phyloP scores from a whole-genome alignment of 2,113 vertebrate species.

The Cettia cetti region DNA sequence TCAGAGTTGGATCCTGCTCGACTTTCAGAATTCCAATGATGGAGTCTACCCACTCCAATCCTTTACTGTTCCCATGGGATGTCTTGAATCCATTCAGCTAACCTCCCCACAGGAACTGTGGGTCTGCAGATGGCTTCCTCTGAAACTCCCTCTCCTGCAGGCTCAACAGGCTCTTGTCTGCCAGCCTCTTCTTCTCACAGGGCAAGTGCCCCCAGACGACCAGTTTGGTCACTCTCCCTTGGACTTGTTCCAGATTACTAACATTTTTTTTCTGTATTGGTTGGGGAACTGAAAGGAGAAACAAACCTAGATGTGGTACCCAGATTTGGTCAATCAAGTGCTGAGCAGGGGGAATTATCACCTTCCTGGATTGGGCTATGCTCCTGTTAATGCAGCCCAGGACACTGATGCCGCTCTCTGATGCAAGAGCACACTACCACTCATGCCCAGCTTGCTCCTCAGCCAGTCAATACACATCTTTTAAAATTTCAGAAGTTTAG shows the following conservation, averaged over 20 bases:
- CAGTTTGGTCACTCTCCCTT: not conserved
- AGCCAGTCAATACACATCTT: not conserved
- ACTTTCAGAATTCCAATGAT: not conserved
- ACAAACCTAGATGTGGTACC: not conserved
- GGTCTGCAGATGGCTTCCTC: not conserved
- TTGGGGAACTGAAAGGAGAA: not conserved
- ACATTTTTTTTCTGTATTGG: not conserved
- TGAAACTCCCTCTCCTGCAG: not conserved
- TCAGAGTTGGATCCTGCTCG: not conserved
- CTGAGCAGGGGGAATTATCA: not conserved
- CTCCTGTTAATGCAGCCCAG: not conserved
- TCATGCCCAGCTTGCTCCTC: not conserved
- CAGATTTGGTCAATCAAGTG: not conserved
- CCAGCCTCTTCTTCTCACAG: not conserved
- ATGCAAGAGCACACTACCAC: rapidly evolving
- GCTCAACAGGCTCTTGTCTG: too few relatives aligned
- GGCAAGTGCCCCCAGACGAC: not conserved
- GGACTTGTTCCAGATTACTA: not conserved
- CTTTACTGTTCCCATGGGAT: not conserved
- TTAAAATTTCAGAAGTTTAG: not conserved
- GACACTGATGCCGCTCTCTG: not conserved
- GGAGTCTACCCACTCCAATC: not conserved
- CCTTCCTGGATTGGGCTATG: not conserved
- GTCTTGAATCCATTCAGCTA: not conserved
- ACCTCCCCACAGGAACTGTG: not conserved